Evolutionary conservation across 2,797 vertebrate genomes (phyloP).

Genomic region (Lutjanus argentimaculatus): DNA sequence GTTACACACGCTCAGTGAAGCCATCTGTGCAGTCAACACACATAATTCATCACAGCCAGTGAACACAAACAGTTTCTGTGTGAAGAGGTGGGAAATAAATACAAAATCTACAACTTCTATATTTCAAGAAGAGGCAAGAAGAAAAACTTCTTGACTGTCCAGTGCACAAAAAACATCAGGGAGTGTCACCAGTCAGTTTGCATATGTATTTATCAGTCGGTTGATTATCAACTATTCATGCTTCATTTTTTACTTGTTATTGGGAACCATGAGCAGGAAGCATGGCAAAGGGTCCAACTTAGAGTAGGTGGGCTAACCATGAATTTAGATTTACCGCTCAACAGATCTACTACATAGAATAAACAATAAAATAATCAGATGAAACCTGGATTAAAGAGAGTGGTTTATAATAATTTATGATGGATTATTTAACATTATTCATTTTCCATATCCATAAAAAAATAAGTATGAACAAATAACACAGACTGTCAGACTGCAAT

Average conservation of each 20-base stretch:
- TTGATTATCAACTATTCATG: slow-evolving; percentile 39
- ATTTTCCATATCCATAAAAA: not conserved
- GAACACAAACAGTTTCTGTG: not conserved
- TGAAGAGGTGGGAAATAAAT: not conserved
- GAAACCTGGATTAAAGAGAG: not conserved
- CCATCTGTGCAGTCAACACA: slow-evolving; percentile 16
- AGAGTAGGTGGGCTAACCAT: slow-evolving; percentile 1
- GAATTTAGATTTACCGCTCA: slow-evolving; percentile 21
- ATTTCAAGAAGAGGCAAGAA: not conserved
- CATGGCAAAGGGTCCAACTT: slow-evolving; percentile 12
- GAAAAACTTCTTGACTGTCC: not conserved
- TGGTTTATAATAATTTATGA: not conserved
- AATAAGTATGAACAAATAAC: no score
- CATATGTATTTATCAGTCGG: slow-evolving; percentile 10
- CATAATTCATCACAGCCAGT: not conserved
- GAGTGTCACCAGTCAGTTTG: not conserved
- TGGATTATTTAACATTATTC: slow-evolving; percentile 2
- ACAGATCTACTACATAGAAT: slow-evolving; percentile 5
- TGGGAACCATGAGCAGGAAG: slow-evolving; percentile 13
- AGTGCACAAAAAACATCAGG: slow-evolving; percentile 1
- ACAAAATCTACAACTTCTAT: not conserved
- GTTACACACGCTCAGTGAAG: slow-evolving; percentile 4
- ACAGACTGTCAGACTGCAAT: not conserved
- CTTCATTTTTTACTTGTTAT: slow-evolving; percentile 13
- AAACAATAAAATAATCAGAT: not conserved